These are phyloP conservation scores for Nomada ruficornis DNA, from an alignment of 2,888 invertebrate genomes.

Conservation along the genomic window DNA sequence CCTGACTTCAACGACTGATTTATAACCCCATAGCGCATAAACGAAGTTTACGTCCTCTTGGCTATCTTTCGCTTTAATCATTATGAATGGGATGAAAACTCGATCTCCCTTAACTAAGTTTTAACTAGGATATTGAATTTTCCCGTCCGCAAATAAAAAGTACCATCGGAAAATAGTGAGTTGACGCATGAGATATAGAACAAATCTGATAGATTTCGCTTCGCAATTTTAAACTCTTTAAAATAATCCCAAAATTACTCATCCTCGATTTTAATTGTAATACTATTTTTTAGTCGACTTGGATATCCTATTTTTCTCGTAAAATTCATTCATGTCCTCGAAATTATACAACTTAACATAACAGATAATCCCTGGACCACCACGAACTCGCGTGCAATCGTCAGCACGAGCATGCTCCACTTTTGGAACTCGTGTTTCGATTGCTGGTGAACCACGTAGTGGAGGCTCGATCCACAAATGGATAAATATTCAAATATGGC, in stretches of 20 bases:
- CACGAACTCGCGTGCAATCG: neutral
- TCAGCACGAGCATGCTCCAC: slow-evolving; percentile 35
- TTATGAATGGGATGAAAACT: neutral
- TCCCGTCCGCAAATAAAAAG: neutral
- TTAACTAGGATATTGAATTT: too few species aligned
- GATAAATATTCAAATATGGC: slow-evolving; percentile 73
- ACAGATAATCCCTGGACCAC: neutral
- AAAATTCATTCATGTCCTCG: too few species aligned
- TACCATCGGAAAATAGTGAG: too few species aligned
- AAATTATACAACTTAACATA: too few species aligned
- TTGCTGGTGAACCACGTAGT: slow-evolving; percentile 6
- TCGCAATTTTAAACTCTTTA: too few species aligned
- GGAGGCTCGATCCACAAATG: slow-evolving; percentile 35
- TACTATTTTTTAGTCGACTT: too few species aligned
- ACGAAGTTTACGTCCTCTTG: slow-evolving; percentile 2
- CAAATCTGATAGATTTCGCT: too few species aligned
- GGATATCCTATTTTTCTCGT: too few species aligned
- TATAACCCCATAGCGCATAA: slow-evolving; percentile 21
- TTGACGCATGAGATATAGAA: too few species aligned
- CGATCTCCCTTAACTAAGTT: neutral
- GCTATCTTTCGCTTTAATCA: slow-evolving; percentile 21
- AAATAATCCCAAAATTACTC: too few species aligned
- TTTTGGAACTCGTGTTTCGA: slow-evolving; percentile 34
- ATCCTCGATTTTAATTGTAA: too few species aligned
- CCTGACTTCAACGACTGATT: neutral